phyloP scores from a whole-genome alignment of 2,113 vertebrate species.

The Gymnorhina tibicen region DNA sequence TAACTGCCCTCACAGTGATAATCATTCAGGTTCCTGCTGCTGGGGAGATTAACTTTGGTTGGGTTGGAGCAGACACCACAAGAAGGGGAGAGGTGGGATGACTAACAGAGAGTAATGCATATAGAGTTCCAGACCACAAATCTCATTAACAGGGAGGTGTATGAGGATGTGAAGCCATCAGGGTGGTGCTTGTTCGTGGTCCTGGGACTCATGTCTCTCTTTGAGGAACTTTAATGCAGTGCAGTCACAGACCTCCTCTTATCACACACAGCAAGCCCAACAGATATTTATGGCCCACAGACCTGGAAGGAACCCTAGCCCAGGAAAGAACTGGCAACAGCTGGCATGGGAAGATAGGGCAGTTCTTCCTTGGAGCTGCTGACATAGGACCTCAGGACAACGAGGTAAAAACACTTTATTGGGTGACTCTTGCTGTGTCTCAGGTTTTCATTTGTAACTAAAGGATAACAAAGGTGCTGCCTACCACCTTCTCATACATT shows the following conservation, averaged over 20 bases:
- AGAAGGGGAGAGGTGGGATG: not conserved
- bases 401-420: not conserved
- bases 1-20: not conserved
- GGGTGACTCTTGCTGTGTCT: not conserved
- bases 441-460: not conserved
- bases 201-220: not conserved
- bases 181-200: rapidly evolving
- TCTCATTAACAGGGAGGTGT: not conserved
- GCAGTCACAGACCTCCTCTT: not conserved
- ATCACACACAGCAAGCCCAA: not conserved
- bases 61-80: not conserved
- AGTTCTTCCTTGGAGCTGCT: not conserved
- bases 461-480: not conserved
- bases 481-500: not conserved
- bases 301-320: not conserved
- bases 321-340: not conserved
- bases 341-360: not conserved
- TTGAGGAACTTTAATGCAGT: not conserved
- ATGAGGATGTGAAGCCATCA: not conserved
- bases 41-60: not conserved
- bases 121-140: not conserved
- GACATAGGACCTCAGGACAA: not conserved
- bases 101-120: not conserved
- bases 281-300: not conserved
- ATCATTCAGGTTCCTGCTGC: not conserved